Evolutionary conservation across 2,113 vertebrate species (phyloP).

Genomic region (Tyrannus savana): DNA sequence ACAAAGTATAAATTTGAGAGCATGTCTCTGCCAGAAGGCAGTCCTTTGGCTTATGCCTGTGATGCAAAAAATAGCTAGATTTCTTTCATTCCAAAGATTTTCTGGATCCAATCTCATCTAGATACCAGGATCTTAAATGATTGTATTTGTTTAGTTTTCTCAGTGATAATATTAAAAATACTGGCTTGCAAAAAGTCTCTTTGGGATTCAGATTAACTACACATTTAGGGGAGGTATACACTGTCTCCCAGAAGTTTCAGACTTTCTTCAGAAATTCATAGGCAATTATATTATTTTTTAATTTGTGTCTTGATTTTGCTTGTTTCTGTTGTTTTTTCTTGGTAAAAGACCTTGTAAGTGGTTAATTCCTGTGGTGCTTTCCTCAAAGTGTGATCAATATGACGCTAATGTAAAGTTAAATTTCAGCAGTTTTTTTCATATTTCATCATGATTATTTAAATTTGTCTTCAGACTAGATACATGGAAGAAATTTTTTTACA

Average conservation of each 20-base stretch:
- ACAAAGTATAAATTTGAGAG: background rate
- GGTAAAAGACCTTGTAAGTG: background rate
- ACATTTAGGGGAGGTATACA: background rate
- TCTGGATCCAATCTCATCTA: background rate
- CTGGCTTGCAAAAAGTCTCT: background rate
- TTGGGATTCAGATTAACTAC: background rate
- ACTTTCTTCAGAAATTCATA: background rate
- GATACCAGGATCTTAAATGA: background rate
- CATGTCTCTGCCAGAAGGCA: background rate
- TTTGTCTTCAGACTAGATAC: background rate
- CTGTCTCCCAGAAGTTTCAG: background rate
- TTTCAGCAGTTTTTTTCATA: background rate
- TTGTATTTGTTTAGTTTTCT: background rate
- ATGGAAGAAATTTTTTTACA: background rate
- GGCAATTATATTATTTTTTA: background rate
- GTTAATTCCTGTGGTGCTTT: background rate
- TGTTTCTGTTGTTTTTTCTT: background rate
- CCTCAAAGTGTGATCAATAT: background rate
- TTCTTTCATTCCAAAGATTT: background rate
- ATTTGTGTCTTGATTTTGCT: fast-evolving
- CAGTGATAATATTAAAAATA: background rate
- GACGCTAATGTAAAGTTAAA: background rate
- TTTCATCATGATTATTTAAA: background rate
- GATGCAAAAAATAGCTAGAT: background rate
- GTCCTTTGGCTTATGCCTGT: background rate